Base-by-base conservation (phyloP, 2,113 vertebrate species). In the Spea multiplicata region DNA sequence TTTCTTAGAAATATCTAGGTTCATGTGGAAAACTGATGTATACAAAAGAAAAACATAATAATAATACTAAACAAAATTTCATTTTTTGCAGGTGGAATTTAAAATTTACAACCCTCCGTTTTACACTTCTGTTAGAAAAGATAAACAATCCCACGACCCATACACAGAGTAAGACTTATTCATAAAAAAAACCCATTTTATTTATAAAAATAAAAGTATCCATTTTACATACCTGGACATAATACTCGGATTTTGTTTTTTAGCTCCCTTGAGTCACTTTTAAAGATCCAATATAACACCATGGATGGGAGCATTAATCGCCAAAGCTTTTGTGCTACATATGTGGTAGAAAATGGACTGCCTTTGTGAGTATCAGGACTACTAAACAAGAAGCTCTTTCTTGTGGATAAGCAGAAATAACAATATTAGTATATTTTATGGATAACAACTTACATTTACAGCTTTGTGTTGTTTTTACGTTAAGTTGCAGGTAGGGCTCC, bases 81-180 rank as follows among this genome's bases (percentile, higher is more conserved):
- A 30, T 17, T 70, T 53, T 66, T 73, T 87, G 2, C 82, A 99
- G 97, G 89, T 87, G 10, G 89, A 92, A 64, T 98, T 97, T 69
- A 84, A 72, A 0, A 87, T 88, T 57, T 99, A 98, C 0, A 5
- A 77, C 16, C 96, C 97, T 0, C 86, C 87, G 0, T 77, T 86
- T 84, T 93, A 93, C 80, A 88, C 84, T 0, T 86, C 84, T 0
- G 84, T 92, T 50, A 88, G 83, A 83, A 87, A 84, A 73, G 89
- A 91, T 13, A 68, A 75, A 65, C 82, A 69, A 3, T 44, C 73
- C 5, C 78, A 77, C 9, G 90, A 91, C 59, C 86, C 89, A 0
- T n/a, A 84, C 74, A 91, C 88, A 77, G 86, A 83, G 92, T 93
- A 85, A 91, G 91, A 85, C 12, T 14, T 66, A 16, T 9, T 16